Conservation (phyloP, 2,797 vertebrate species). For the Enteromius argenteus region DNA sequence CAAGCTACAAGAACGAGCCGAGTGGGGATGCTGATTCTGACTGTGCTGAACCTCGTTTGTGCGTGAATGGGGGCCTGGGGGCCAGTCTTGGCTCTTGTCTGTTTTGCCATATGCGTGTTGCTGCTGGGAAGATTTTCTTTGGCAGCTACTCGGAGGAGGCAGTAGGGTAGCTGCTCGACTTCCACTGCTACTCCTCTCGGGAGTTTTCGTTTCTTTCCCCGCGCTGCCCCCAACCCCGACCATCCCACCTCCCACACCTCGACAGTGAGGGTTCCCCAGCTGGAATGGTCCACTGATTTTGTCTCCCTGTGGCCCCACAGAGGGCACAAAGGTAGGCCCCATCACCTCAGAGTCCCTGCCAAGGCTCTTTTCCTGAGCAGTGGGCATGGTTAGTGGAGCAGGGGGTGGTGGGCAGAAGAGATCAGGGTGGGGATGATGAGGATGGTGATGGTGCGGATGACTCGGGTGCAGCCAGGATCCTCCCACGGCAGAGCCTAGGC, state of each 20-base stretch:
- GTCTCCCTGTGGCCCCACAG: conserved; percentile 86
- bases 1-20: conserved; percentile 80
- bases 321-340: conserved; percentile 90
- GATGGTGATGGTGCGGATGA: conserved; percentile 80
- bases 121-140: conserved; percentile 76
- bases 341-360: conserved; percentile 84
- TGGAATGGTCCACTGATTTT: conserved; percentile 81
- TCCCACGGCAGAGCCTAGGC: conserved; percentile 74
- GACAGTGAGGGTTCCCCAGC: conserved; percentile 78
- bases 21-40: conserved; percentile 59
- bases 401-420: conserved; percentile 79
- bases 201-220: conserved; percentile 71
- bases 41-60: conserved; percentile 62
- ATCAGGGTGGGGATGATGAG: conserved; percentile 76
- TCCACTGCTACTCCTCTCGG: conserved; percentile 68
- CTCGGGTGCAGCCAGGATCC: conserved; percentile 78
- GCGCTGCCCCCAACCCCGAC: conserved; percentile 67
- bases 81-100: conserved; percentile 87
- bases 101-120: conserved; percentile 83
- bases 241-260: conserved; percentile 74
- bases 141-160: conserved; percentile 72
- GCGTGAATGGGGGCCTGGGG: conserved; percentile 70
- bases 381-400: conserved; percentile 70
- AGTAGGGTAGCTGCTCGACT: conserved; percentile 61
- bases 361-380: conserved; percentile 82